Conservation (phyloP, 2,797 vertebrate species). For the Helostoma temminkii region DNA sequence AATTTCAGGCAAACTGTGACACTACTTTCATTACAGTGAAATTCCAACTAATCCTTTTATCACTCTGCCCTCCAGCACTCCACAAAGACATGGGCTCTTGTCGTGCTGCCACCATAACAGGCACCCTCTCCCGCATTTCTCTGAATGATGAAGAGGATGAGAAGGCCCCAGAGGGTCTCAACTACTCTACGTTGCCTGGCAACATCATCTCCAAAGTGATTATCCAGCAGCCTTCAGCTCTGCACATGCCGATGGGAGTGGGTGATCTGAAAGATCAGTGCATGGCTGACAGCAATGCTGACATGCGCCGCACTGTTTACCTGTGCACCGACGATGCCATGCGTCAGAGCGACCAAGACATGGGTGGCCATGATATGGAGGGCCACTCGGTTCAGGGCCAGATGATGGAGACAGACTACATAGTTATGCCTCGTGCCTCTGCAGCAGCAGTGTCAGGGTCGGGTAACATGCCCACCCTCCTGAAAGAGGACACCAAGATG, state of each 20-base stretch:
- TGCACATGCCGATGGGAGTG: constrained; percentile 96
- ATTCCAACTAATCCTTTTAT: constrained; percentile 58
- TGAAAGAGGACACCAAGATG: constrained; percentile 97
- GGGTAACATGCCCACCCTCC: constrained; percentile 89
- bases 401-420: constrained; percentile 99
- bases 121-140: constrained; percentile 97
- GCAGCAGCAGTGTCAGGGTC: constrained; percentile 77
- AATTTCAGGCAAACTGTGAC: constrained; percentile 44
- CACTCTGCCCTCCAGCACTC: constrained; percentile 86
- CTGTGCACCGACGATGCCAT: constrained; percentile 96
- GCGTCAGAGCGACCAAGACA: constrained; percentile 93
- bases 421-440: constrained; percentile 93
- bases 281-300: constrained; percentile 89
- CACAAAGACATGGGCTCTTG: constrained; percentile 99
- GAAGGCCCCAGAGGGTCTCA: constrained; percentile 93
- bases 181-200: constrained; percentile 97
- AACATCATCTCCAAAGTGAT: constrained; percentile 99
- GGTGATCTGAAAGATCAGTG: constrained; percentile 92
- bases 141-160: constrained; percentile 97
- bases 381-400: constrained; percentile 88
- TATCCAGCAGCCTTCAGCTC: constrained; percentile 95
- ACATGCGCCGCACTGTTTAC: constrained; percentile 96
- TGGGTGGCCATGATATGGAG: constrained; percentile 89
- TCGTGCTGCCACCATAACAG: constrained; percentile 96
- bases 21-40: constrained; percentile 48